Base-by-base conservation (phyloP, 2,888 invertebrate genomes). In the Glyphotaelius pellucidus region DNA sequence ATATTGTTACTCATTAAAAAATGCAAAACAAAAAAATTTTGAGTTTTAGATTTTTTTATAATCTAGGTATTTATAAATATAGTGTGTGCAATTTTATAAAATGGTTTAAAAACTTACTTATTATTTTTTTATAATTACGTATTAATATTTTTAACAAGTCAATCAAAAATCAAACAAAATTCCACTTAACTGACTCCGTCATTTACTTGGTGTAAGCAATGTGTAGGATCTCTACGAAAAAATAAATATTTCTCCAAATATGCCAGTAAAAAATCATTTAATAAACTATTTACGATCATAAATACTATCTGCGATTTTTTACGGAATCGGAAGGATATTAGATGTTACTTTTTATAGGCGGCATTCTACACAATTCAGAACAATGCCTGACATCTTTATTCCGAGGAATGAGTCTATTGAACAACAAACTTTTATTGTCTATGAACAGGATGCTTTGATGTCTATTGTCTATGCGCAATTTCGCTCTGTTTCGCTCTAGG, bases 401-500 rank as follows among this genome's bases (percentile, higher is more conserved):
- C 38, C 11, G 47, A 15, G 15, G 25, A 19, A 19, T 67, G 19
- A 32, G 32, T 81, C 32, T 32, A 19, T 81, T 15, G 32, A 81
- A 15, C 32, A 32, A 31, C 31, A 80, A 81, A 32, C 32, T 32
- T 81, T 32, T 81, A 32, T 81, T 81, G 81, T 81, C 32, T 81
- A 81, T 81, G 32, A 32, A 31, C 31, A 67, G 35, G 52, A 88
- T 35, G 88, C 52, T 67, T 32, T 19, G 25, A 31, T 67, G 14
- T 88, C 19, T 67, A 67, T 88, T 67, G 14, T 88, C 67, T 67
- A 67, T 88, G 67, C 67, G 25, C 52, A 32, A 42, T n/a, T 83
- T 52, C 83, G 81, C 90, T 90, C 38, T 88, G 38, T 47, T 79
- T 52, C n/a, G n/a, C 80, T 32, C 19, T 81, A 32, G 47, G 12